Evolutionary conservation across 64 coral and sea anemone species (phyloP), one percentile per base, ranked within the genome.

Genomic region (Montipora capricornis): DNA sequence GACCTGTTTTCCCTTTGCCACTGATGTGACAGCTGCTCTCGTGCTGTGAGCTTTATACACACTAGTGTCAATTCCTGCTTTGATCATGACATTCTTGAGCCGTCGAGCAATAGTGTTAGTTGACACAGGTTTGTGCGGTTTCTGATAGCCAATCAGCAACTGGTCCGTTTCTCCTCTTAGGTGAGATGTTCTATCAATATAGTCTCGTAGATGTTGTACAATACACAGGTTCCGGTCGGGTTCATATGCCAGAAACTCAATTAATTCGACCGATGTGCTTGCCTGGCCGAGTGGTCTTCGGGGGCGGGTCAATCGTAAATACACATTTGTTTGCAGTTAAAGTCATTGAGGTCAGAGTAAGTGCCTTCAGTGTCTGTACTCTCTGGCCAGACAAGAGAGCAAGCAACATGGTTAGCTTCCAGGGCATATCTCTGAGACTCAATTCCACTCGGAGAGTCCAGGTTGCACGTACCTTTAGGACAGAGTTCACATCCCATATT

Each of bases 101-200:
- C 87, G 76, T 83, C 93, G 44, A 20, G 78, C 60, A 78, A 94
- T 94, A 82, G 93, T 90, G 50, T 94, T 80, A 89, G 80, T 76
- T 19, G 87, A 94, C 89, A 90, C 53, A 19, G 87, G 59, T 37
- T 90, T 50, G 57, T 83, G 87, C 48, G 92, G 92, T 5, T 89
- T 94, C 80, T 89, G 85, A 24, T 84, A 89, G 47, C 92, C 80
- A 62, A 94, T 19, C 37, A 87, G 53, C 7, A 94, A 68, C 49
- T 89, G 84, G 16, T 60, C 37, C 44, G 20, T 44, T 3, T 88
- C 10, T 29, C 79, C 68, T 71, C 76, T 60, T 22, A 94, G 29
- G 20, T 60, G 19, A 26, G 19, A 51, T n/a, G 76, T 94, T 68
- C 44, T 78, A 52, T 67, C n/a, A 71, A 94, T 20, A 29, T 94